Percentiles rank a stretch among this genome's conserved stretches.
Conservation (phyloP, 2,888 invertebrate genomes). For the Metacarcinus magister region DNA sequence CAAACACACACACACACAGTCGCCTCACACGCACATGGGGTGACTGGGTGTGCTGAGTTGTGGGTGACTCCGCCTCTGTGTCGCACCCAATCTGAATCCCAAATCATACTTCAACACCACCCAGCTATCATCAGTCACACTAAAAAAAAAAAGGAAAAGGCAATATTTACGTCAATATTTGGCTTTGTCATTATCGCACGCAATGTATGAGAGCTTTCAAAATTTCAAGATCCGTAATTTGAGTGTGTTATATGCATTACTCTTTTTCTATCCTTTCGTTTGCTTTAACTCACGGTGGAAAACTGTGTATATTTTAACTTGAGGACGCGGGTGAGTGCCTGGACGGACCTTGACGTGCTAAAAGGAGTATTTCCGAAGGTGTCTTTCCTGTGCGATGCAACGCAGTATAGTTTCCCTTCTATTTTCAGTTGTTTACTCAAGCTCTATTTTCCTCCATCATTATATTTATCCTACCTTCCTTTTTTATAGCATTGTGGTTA, state of each 20-base stretch:
- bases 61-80: not conserved
- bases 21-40: not conserved
- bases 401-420: not conserved
- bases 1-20: not conserved
- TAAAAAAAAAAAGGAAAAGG: not conserved
- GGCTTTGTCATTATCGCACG: constrained; percentile 30
- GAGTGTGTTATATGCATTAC: not conserved
- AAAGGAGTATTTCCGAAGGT: not conserved
- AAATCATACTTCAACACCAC: constrained; percentile 6
- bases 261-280: not conserved
- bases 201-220: not conserved
- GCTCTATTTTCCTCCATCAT: not conserved
- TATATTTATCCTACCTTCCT: not conserved
- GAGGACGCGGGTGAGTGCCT: not conserved
- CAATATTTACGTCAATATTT: not conserved
- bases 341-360: not conserved
- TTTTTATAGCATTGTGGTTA: not conserved
- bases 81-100: constrained; percentile 4
- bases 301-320: not conserved
- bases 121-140: constrained; percentile 8
- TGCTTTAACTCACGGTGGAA: not conserved
- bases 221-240: not conserved
- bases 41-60: not conserved
- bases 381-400: not conserved
- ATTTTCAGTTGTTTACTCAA: not conserved